A percentile compares a stretch with the other conserved stretches of the same genome.
These are phyloP conservation scores for Gryllus bimaculatus DNA, from an alignment of 1,140 invertebrate species.

Conservation along the genomic window DNA sequence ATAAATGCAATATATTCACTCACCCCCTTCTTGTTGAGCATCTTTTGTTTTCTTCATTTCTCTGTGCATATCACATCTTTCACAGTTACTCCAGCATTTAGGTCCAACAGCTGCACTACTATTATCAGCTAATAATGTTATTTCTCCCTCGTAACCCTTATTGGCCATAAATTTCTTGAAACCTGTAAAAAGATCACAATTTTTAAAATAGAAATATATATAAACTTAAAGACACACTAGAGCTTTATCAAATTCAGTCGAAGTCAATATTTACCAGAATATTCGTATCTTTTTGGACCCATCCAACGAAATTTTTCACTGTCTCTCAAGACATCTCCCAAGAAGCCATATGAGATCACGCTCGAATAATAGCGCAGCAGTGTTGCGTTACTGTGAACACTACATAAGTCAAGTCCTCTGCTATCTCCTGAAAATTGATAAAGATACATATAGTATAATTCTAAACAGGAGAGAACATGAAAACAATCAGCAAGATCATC, in stretches of 20 bases:
- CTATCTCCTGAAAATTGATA: conserved; percentile 41
- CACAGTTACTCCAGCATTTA: conserved; percentile 38
- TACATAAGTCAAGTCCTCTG: conserved; percentile 66
- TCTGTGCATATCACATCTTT: conserved; percentile 29
- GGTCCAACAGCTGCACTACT: conserved; percentile 31
- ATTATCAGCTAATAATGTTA: conserved; percentile 42
- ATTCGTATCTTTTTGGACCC: conserved; percentile 80
- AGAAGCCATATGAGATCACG: conserved; percentile 77
- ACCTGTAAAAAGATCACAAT: conserved; percentile 34
- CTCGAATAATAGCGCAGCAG: conserved; percentile 67
- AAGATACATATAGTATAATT: conserved; percentile 9
- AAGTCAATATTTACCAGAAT: conserved; percentile 46
- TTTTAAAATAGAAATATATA: not conserved
- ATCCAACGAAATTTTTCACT: conserved; percentile 81
- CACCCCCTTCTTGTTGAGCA: not conserved
- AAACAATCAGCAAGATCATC: too few relatives aligned
- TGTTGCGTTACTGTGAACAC: conserved; percentile 54
- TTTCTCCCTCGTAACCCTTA: conserved; percentile 61
- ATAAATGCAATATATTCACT: not conserved
- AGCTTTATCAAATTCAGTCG: too few relatives aligned
- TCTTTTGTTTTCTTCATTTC: not conserved
- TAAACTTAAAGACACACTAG: not conserved
- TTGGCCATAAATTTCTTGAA: conserved; percentile 64
- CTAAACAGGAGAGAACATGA: too few relatives aligned
- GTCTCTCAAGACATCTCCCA: conserved; percentile 74